Base-by-base conservation (phyloP, 1,140 invertebrate genomes). In the Panagrolaimus sp. region DNA sequence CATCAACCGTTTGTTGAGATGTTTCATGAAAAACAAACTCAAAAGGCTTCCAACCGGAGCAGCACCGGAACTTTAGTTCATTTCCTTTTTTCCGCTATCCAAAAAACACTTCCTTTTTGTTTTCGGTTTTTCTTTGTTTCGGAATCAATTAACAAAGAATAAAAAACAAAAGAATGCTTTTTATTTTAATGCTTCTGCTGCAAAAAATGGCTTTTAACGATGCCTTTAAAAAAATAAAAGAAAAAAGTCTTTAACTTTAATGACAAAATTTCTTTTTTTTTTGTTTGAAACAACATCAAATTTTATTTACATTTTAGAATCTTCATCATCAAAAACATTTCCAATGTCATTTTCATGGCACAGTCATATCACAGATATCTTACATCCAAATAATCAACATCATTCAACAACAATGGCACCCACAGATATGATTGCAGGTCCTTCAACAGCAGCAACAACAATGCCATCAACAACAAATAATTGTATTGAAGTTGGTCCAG, bases 341-440 rank as follows among this genome's bases (percentile, higher is more conserved):
- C 68, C 68, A 44, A 69, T 69, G 68, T 69, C 68, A 14, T 21
- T 64, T 28, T 69, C 68, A 10, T 69, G 68, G 68, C 68, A 69
- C 58, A 69, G 52, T 28, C 47, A 69, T 38, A 55, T 69, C 9
- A 58, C 52, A 21, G 52, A 69, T 26, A 28, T 21, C 21, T 32
- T 55, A 45, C 45, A 69, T 44, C 9, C 12, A 9, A 21, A 52
- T 24, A 1, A 21, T 17, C n/a, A 38, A 64, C 63, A n/a, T 32
- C 43, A 32, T 17, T 14, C 63, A 26, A 64, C 28, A 21, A 17
- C 63, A 64, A 64, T 17, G n/a, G 6, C 17, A 26, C n/a, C 44
- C 15, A 3, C 21, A 58, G 67, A 17, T 17, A 21, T 15, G 12
- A 32, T 38, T 43, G 10, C 43, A 12, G 43, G 32, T 4, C 63